phyloP scores from a whole-genome alignment of 2,888 invertebrate genomes.

The Mythimna albipuncta region DNA sequence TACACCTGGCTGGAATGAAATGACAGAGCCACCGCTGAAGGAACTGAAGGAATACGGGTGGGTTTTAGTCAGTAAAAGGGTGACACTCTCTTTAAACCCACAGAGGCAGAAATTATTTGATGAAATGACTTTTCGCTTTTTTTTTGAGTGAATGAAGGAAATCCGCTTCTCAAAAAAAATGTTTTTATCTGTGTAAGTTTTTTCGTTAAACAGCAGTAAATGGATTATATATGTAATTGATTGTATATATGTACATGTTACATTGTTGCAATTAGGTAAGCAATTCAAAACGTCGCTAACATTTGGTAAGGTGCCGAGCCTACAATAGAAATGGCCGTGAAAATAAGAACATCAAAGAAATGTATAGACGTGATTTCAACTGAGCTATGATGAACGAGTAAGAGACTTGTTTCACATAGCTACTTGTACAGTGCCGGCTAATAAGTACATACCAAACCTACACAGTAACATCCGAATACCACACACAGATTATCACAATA shows the following conservation, averaged over 20 bases:
- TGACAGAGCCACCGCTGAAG: too few relatives aligned
- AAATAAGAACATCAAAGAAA: slow-evolving; percentile 19
- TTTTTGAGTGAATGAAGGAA: too few relatives aligned
- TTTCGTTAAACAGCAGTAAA: background rate
- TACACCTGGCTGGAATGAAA: too few relatives aligned
- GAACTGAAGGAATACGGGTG: too few relatives aligned
- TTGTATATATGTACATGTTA: background rate
- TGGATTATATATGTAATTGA: background rate
- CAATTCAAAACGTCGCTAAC: slow-evolving; percentile 34
- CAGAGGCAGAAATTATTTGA: too few relatives aligned
- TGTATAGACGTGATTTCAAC: background rate
- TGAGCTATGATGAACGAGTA: slow-evolving; percentile 10
- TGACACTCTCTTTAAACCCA: too few relatives aligned
- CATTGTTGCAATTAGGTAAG: slow-evolving; percentile 28
- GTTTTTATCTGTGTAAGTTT: too few relatives aligned
- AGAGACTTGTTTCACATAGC: background rate
- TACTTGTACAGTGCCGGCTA: slow-evolving; percentile 5
- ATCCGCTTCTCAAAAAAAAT: too few relatives aligned
- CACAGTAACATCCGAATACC: slow-evolving; percentile 27
- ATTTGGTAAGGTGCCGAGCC: slow-evolving; percentile 44
- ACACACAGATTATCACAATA: slow-evolving; percentile 44
- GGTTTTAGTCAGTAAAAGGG: too few relatives aligned
- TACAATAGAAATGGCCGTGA: slow-evolving; percentile 47
- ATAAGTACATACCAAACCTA: slow-evolving; percentile 1
- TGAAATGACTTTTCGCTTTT: too few relatives aligned